Evolutionary conservation across 2,113 vertebrate genomes (phyloP), one percentile per base, ranked within the genome.

Genomic region (Thermophis baileyi): DNA sequence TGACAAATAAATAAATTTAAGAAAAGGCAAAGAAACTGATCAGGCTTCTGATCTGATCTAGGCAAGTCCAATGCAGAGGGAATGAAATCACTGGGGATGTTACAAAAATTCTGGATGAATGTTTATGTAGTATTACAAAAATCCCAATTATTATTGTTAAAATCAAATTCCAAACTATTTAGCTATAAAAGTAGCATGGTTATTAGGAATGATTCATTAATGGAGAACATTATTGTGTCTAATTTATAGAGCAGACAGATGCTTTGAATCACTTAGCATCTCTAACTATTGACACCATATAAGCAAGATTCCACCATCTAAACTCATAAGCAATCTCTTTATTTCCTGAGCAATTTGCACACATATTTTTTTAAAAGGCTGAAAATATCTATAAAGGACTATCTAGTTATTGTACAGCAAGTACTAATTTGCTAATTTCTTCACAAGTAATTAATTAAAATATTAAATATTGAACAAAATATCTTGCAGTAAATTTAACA

Each of bases 401-500:
- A 95, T 98, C 97, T 97, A 96, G 98, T 98, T 98, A 98, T 97
- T 97, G 98, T 98, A 97, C 97, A 98, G 98, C 98, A 98, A 98
- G 99, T 99, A 99, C 98, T 99, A 99, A 99, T 99, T 99, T 98
- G 98, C 98, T 98, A 99, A 99, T 99, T 98, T 98, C 97, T 98
- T 99, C 98, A 97, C 98, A 99, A 98, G 98, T 98, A 98, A 98
- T 98, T 98, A 98, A 98, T 98, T 98, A 98, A 98, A 98, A 98
- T 98, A 97, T 98, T 98, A 98, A 98, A 98, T 98, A 98, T 97
- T 97, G 94, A 97, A 98, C 98, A 98, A 98, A 98, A 98, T 98
- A 98, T 98, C 98, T 98, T 98, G 97, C 97, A 96, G 95, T 96
- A 97, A 98, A 98, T 98, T 98, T 98, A 98, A 98, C 98, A 98